Evolutionary conservation across 2,888 invertebrate species (phyloP).

Genomic region (Crioceris asparagi): DNA sequence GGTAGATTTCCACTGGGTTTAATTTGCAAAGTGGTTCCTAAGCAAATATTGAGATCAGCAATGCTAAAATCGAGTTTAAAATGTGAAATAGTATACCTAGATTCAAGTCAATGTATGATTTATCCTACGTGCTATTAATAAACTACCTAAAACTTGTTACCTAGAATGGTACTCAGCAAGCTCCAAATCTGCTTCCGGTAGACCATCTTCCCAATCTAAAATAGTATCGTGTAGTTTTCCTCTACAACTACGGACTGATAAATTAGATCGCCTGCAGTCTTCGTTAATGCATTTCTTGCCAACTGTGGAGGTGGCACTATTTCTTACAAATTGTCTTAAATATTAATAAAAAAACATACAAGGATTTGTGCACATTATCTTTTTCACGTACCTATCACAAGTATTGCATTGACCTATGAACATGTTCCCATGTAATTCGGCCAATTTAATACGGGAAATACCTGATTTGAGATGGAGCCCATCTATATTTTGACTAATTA

Average conservation of each 20-base stretch:
- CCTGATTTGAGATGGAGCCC: slow-evolving; percentile 91
- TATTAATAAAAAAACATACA: neutral
- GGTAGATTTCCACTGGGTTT: slow-evolving; percentile 94
- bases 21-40: slow-evolving; percentile 97
- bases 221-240: slow-evolving; percentile 84
- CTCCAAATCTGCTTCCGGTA: slow-evolving; percentile 78
- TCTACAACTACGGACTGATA: slow-evolving; percentile 63
- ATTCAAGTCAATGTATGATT: too few relatives aligned
- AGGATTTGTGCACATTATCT: too few relatives aligned
- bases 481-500: slow-evolving; percentile 97
- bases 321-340: slow-evolving; percentile 67
- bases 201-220: slow-evolving; percentile 93
- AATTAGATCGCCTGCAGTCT: slow-evolving; percentile 49
- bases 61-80: slow-evolving; percentile 62
- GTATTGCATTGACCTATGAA: slow-evolving; percentile 87
- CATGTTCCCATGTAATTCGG: slow-evolving; percentile 98
- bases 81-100: too few relatives aligned
- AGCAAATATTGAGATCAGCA: slow-evolving; percentile 85
- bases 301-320: slow-evolving; percentile 67
- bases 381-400: slow-evolving; percentile 53
- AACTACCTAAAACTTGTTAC: slow-evolving; percentile 40
- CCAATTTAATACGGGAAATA: slow-evolving; percentile 62
- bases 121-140: too few relatives aligned
- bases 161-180: slow-evolving; percentile 80
- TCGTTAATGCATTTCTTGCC: slow-evolving; percentile 62